Conservation (phyloP, 2,888 invertebrate genomes). For the Heteromurus nitidus region DNA sequence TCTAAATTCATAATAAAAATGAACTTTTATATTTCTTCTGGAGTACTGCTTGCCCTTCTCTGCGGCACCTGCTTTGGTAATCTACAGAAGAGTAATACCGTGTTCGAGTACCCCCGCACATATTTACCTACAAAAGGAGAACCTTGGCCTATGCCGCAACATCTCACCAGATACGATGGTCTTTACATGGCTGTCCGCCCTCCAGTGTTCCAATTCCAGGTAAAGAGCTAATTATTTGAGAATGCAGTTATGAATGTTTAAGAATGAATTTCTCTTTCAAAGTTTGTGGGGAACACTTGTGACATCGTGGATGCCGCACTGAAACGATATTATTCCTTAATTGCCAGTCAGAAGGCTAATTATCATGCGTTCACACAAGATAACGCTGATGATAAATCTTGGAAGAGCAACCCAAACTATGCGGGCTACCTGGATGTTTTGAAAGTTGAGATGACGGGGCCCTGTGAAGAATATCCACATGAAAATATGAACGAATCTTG, state of each 20-base stretch:
- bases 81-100: not conserved
- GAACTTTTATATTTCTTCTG: not conserved
- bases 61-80: not conserved
- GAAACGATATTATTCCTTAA: slow-evolving; percentile 77
- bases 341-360: no score
- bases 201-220: slow-evolving; percentile 76
- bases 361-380: no score
- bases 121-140: slow-evolving; percentile 78
- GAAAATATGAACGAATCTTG: slow-evolving; percentile 86
- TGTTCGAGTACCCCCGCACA: slow-evolving; percentile 17
- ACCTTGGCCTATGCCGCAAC: slow-evolving; percentile 83
- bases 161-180: slow-evolving; percentile 75
- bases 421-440: slow-evolving; percentile 78
- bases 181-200: slow-evolving; percentile 77
- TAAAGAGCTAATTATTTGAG: slow-evolving; percentile 41
- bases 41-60: not conserved
- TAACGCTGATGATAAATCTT: slow-evolving; percentile 46
- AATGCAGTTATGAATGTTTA: not conserved
- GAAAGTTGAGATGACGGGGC: slow-evolving; percentile 79
- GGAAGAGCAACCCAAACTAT: slow-evolving; percentile 74
- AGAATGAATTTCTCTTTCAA: slow-evolving; percentile 44
- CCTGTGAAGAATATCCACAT: slow-evolving; percentile 83
- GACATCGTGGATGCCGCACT: slow-evolving; percentile 79
- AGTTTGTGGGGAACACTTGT: slow-evolving; percentile 78
- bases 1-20: no score